Evolutionary conservation across 2,888 invertebrate species (phyloP), one percentile per base, ranked within the genome.

Genomic region (Sinelater perroti): DNA sequence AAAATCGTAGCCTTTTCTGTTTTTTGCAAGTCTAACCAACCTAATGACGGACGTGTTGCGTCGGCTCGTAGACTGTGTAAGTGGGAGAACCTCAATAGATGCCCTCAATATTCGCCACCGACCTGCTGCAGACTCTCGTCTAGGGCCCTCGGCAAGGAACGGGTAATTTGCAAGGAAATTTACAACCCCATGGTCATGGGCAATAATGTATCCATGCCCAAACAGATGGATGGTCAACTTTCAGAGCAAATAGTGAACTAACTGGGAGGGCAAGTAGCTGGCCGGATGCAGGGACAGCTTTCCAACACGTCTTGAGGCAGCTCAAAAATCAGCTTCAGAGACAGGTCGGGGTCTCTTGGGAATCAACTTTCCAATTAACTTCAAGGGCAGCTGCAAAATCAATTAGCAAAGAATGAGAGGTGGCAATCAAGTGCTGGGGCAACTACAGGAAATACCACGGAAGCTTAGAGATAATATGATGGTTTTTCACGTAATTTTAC

Each of bases 71-170:
- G 76, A 75, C 83, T 78, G 81, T 78, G 0, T 82, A 81, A 1
- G 83, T 84, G 75, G 81, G 78, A 1, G 78, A 81, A 0, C 79
- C 80, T 0, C 83, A 71, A 46, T 75, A 83, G 69, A 70, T 71
- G 64, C 65, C 67, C 3, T 77, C 79, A 24, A 82, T 82, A 61
- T 80, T 87, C 0, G 87, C 87, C 0, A 84, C 87, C 0, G 88
- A 87, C 73, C 75, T 93, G 17, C 79, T 92, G 2, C 92, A 92
- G 77, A 88, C 88, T 0, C 77, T 93, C 26, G 91, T 89, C 69
- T 88, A 89, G 63, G 80, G 88, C 13, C 87, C 82, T 74, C 79
- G 78, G 33, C 81, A 80, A 21, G 81, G 52, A 10, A 79, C 80
- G 68, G 72, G 75, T 67, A 72, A 69, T 54, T 69, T 73, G 42